These are phyloP conservation scores for Muscina levida DNA, from an alignment of 2,888 invertebrate genomes.

Conservation along the genomic window DNA sequence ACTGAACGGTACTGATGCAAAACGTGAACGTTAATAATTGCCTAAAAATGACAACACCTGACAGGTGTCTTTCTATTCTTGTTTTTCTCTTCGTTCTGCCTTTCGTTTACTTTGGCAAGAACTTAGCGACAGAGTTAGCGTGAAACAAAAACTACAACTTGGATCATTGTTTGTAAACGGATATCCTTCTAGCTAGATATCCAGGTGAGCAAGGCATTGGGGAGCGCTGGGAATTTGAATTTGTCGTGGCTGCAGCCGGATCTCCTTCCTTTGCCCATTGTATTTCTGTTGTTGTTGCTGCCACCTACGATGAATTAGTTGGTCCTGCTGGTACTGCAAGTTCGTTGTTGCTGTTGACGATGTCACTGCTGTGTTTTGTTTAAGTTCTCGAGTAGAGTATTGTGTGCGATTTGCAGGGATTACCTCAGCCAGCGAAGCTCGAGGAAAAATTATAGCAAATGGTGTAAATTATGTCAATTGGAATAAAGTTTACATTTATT, in stretches of 20 bases:
- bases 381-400: too few relatives aligned
- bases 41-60: conserved; percentile 58
- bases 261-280: too few relatives aligned
- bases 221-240: conserved; percentile 1
- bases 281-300: too few relatives aligned
- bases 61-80: conserved; percentile 55
- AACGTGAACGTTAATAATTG: conserved; percentile 32
- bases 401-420: too few relatives aligned
- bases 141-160: conserved; percentile 1
- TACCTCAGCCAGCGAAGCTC: too few relatives aligned
- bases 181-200: conserved; percentile 42
- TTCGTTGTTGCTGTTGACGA: not conserved
- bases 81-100: too few relatives aligned
- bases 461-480: too few relatives aligned
- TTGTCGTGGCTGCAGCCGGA: not conserved
- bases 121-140: not conserved
- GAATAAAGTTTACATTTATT: too few relatives aligned
- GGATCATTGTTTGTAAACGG: conserved; percentile 52
- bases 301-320: too few relatives aligned
- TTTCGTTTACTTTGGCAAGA: not conserved
- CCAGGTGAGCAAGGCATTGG: conserved; percentile 11
- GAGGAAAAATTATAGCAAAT: too few relatives aligned
- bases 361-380: too few relatives aligned
- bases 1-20: not conserved
- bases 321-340: conserved; percentile 3